Base-by-base conservation (phyloP, 2,797 vertebrate genomes). In the Spinus pinus region DNA sequence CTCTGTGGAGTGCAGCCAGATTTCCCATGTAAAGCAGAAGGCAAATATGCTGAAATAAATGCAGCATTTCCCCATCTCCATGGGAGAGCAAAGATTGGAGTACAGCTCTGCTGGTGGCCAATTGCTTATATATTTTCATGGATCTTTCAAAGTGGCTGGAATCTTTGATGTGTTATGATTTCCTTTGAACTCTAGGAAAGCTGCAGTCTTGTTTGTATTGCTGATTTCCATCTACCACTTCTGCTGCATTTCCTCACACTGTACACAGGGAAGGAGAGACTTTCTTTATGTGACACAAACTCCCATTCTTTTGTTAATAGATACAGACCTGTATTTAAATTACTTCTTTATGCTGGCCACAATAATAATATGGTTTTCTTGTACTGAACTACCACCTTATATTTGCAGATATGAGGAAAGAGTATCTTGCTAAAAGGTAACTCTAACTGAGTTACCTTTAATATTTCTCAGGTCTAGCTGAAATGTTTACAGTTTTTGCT, bases 161-260 rank as follows among this genome's bases (percentile, higher is more conserved):
- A 90, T 69, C 42, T 95, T 75, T 94, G 62, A 95, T 84, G 46
- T 54, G 49, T 20, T 24, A 74, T n/a, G 46, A 27, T 88, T 96
- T 96, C 82, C 84, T 94, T 57, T 94, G 80, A 89, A 75, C 42
- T 31, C 61, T 23, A 61, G 14, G 28, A 96, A 91, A 64, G 37
- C 27, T 64, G 16, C 6, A 37, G 70, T 39, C 49, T 91, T 87
- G 25, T 93, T 88, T 96, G 57, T 71, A 79, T 57, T 89, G 30
- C 77, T 93, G 65, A 81, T 92, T 95, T 95, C 60, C 24, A 71
- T 80, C 50, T 67, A 85, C 28, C 77, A 56, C 7, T 75, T 84
- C 53, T 67, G 14, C 12, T 71, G 57, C 10, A 22, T 49, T 86
- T 94, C 69, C 53, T 81, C 20, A 33, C 41, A 11, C 1, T 47